Evolutionary conservation across 2,888 invertebrate genomes (phyloP).

Genomic region (Sericinus montela): DNA sequence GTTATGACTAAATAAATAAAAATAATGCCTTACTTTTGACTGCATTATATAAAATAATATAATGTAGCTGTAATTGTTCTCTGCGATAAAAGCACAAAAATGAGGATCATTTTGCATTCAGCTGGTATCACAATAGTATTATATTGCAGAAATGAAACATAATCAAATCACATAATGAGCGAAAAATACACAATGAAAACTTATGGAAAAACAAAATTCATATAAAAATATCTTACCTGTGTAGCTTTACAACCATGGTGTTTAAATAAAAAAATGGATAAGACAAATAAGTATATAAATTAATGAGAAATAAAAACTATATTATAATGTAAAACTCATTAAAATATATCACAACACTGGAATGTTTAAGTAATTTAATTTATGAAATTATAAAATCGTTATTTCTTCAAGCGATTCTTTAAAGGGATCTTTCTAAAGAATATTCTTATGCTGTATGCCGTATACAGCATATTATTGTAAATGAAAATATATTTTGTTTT

Average conservation of each 20-base stretch:
- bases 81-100: too few species aligned
- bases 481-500: slow-evolving; percentile 20
- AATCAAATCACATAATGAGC: too few species aligned
- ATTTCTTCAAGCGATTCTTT: slow-evolving; percentile 39
- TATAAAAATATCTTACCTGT: slow-evolving; percentile 42
- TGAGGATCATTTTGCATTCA: too few species aligned
- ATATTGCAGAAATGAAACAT: too few species aligned
- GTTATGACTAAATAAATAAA: too few species aligned
- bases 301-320: slow-evolving; percentile 29
- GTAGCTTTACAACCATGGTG: slow-evolving; percentile 56
- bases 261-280: slow-evolving; percentile 24
- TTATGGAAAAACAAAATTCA: too few species aligned
- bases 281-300: too few species aligned
- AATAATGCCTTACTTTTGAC: too few species aligned
- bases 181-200: too few species aligned
- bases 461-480: slow-evolving; percentile 59
- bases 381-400: slow-evolving; percentile 22
- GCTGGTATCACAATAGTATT: too few species aligned
- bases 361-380: slow-evolving; percentile 22
- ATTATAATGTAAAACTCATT: slow-evolving; percentile 30
- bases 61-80: too few species aligned
- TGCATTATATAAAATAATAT: too few species aligned
- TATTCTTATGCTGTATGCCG: slow-evolving; percentile 49
- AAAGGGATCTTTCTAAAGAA: slow-evolving; percentile 51
- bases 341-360: slow-evolving; percentile 45